These are phyloP conservation scores for Orthonevra nobilis DNA, from an alignment of 2,888 invertebrate genomes.

Conservation along the genomic window DNA sequence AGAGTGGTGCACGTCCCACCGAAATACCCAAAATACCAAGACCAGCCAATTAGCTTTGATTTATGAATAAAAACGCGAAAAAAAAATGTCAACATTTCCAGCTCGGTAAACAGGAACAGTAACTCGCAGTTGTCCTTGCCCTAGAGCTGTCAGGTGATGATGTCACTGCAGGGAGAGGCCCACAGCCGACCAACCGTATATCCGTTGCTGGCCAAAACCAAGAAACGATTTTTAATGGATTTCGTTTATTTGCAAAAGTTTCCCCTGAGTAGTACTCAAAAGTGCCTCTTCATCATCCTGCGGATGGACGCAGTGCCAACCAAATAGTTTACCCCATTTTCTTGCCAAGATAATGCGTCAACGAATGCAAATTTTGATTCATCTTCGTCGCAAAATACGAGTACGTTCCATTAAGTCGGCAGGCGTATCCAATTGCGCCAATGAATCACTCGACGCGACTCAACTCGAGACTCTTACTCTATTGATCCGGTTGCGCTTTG, in stretches of 20 bases:
- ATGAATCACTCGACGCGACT: conserved; percentile 3
- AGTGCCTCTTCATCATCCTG: conserved; percentile 34
- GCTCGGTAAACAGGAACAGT: conserved; percentile 18
- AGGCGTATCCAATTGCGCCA: conserved; percentile 24
- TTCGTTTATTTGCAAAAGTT: conserved; percentile 5
- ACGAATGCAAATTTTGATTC: conserved; percentile 65
- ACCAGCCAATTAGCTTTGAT: conserved; percentile 50
- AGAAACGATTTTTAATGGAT: conserved; percentile 16
- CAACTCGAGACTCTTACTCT: background rate
- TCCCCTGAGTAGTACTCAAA: conserved; percentile 43
- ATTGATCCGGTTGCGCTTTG: conserved; percentile 36
- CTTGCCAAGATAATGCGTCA: conserved; percentile 72
- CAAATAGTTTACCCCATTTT: conserved; percentile 71
- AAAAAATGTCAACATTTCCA: too few species aligned
- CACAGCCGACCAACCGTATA: background rate
- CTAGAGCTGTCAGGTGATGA: conserved; percentile 32
- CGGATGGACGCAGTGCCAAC: background rate
- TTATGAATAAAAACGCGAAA: conserved; percentile 60
- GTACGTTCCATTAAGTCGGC: conserved; percentile 44
- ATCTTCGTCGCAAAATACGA: conserved; percentile 38
- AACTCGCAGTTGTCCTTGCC: conserved; percentile 41
- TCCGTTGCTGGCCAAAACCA: conserved; percentile 35
- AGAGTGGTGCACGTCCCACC: too few species aligned
- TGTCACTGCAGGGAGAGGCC: conserved; percentile 47
- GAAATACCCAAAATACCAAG: conserved; percentile 11